phyloP scores from a whole-genome alignment of 2,113 vertebrate genomes.

The Hippolais icterina region DNA sequence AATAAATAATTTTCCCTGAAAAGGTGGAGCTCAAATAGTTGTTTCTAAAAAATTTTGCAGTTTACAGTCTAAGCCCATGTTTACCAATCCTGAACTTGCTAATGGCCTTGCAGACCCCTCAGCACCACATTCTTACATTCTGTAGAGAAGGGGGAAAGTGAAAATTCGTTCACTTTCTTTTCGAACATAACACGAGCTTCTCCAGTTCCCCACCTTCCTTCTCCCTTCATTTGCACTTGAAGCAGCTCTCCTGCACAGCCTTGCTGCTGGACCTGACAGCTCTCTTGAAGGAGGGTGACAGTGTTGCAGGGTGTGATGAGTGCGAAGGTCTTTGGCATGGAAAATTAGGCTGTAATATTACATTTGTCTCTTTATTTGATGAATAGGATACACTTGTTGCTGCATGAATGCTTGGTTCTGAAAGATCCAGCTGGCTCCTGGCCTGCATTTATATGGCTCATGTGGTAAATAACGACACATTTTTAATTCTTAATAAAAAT shows the following conservation, averaged over 20 bases:
- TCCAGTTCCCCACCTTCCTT: neutral
- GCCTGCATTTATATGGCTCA: neutral
- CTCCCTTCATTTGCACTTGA: neutral
- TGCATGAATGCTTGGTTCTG: neutral
- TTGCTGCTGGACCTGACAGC: constrained; percentile 6
- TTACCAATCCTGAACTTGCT: neutral
- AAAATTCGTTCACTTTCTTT: neutral
- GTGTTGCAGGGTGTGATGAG: neutral
- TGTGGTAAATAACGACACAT: neutral
- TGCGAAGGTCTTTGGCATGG: neutral
- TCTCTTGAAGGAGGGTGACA: neutral
- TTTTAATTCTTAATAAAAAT: neutral
- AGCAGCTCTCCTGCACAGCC: neutral
- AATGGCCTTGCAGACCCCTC: neutral
- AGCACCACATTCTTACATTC: neutral
- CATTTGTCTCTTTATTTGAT: neutral
- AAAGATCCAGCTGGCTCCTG: neutral
- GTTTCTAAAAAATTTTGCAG: neutral
- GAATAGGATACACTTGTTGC: neutral
- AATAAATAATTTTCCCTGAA: neutral
- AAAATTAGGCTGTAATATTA: neutral
- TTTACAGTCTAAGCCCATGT: neutral
- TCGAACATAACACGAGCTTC: neutral
- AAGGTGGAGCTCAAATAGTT: neutral
- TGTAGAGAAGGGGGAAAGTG: neutral